A percentile compares a stretch with the other conserved stretches of the same genome.
These are phyloP conservation scores for Danio albolineatus DNA, from an alignment of 2,797 vertebrate genomes.

Conservation along the genomic window DNA sequence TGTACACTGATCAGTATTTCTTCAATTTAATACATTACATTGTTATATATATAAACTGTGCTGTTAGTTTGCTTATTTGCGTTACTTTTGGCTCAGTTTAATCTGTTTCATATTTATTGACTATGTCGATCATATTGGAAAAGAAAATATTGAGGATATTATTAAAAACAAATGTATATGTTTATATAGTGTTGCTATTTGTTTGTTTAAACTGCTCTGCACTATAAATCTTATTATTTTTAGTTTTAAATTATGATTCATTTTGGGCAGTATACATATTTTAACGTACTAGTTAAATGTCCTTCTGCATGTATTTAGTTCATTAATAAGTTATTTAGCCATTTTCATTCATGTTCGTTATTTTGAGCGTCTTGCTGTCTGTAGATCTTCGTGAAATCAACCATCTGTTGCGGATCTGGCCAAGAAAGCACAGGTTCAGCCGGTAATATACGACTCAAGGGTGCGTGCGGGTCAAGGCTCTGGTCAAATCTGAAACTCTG, in stretches of 20 bases:
- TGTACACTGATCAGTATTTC: no score
- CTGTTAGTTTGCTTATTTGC: no score
- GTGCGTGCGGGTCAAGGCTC: conserved; percentile 63
- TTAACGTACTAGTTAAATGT: neutral
- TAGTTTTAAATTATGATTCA: neutral
- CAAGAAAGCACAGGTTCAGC: conserved; percentile 51
- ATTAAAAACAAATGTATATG: neutral
- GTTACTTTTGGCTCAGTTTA: no score
- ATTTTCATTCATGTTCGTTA: neutral
- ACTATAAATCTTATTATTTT: neutral
- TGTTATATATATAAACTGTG: no score
- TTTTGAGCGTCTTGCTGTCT: neutral
- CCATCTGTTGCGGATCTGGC: conserved; percentile 61
- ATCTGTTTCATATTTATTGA: neutral
- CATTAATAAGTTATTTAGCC: neutral
- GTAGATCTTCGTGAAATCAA: conserved; percentile 46
- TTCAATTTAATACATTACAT: no score
- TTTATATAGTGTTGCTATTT: neutral
- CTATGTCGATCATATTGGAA: no score
- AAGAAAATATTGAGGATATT: neutral
- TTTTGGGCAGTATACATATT: neutral
- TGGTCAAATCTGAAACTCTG: conserved; percentile 59
- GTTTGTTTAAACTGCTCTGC: neutral
- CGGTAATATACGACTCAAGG: conserved; percentile 59
- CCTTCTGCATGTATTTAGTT: neutral